A percentile compares a stretch with the other conserved stretches of the same genome.
These are phyloP conservation scores for Eremobia ochroleuca DNA, from an alignment of 2,888 invertebrate genomes.

Conservation along the genomic window DNA sequence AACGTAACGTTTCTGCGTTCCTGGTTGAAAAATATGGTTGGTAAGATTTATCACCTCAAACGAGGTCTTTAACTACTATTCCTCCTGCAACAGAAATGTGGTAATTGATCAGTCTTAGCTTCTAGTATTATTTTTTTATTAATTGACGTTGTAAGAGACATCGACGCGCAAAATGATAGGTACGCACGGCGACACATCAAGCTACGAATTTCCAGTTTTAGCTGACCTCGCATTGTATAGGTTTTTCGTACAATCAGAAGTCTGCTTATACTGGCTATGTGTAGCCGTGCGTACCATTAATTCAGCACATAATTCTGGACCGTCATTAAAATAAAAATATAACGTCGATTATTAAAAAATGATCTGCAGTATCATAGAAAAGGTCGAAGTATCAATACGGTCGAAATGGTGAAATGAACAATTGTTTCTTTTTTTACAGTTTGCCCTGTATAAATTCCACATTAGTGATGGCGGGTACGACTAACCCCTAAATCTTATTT, in stretches of 20 bases:
- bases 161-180: neutral
- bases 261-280: no score
- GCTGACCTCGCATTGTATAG: no score
- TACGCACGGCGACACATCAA: neutral
- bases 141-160: neutral
- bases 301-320: neutral
- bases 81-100: no score
- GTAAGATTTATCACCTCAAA: neutral
- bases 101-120: neutral
- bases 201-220: no score
- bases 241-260: no score
- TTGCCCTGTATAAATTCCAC: neutral
- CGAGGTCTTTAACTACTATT: no score
- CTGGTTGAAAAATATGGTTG: neutral
- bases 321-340: neutral
- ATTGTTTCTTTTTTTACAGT: no score
- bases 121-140: neutral
- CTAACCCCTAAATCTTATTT: slow-evolving; percentile 63
- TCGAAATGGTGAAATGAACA: no score
- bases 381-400: neutral
- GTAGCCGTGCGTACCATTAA: neutral
- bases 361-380: neutral
- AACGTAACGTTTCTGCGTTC: neutral
- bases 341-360: neutral
- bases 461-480: neutral